These are phyloP conservation scores for Formica aserva DNA, from an alignment of 2,888 invertebrate genomes.

Conservation along the genomic window DNA sequence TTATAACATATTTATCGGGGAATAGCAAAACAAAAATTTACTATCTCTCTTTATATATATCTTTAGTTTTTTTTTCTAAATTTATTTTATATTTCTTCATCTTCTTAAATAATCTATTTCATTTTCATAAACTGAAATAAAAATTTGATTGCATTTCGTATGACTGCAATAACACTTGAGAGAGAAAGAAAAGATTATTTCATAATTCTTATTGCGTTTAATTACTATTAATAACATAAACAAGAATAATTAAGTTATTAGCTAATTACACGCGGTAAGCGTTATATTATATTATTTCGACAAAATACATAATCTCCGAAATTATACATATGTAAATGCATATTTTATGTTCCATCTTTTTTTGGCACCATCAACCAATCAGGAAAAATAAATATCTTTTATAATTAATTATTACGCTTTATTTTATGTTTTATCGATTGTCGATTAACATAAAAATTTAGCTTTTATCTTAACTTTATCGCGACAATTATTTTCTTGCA, in stretches of 20 bases:
- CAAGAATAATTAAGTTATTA: neutral
- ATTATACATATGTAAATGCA: neutral
- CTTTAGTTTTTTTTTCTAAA: neutral
- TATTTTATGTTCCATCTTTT: slow-evolving; percentile 1
- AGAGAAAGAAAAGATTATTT: neutral
- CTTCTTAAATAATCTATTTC: neutral
- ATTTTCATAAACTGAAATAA: neutral
- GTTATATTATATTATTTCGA: slow-evolving; percentile 3
- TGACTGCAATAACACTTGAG: neutral
- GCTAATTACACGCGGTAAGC: neutral
- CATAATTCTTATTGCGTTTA: slow-evolving; percentile 16
- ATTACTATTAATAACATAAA: slow-evolving; percentile 9
- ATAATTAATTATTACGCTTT: no score
- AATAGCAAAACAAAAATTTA: neutral
- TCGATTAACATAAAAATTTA: no score
- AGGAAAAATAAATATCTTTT: no score
- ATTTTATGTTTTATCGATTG: neutral
- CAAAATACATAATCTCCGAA: neutral
- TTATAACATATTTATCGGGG: neutral
- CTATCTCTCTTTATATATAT: neutral
- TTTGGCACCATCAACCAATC: neutral
- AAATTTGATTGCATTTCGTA: neutral
- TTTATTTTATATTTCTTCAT: neutral
- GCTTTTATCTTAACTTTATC: no score
- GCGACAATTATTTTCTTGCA: neutral